Base-by-base conservation (phyloP, 2,888 invertebrate genomes). In the Dimorphilus gyrociliatus region DNA sequence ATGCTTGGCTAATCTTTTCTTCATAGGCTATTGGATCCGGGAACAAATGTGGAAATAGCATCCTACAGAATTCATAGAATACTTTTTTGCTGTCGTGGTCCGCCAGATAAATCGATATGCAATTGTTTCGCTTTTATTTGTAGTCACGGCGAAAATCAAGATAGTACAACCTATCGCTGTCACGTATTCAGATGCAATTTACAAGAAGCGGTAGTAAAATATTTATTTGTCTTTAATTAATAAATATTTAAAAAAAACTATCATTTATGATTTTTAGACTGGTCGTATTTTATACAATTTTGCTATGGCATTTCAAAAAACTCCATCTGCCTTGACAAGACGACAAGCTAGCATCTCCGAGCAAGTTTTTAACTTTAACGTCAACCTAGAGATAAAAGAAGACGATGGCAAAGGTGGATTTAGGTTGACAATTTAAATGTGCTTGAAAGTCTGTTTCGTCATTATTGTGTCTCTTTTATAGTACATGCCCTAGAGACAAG, bases 91-190 rank as follows among this genome's bases (percentile, higher is more conserved):
- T 86, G 86, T 5, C 76, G 86, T 28, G 94, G 94, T 5, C 72
- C 74, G 8, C 40, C 46, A 3, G 78, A 77, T 27, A 76, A 80
- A 14, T 69, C 72, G 1, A 88, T 90, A 48, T 76, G 78, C 0
- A 75, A 81, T n/a, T 94, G 94, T 64, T 94, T 94, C 67, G 92
- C 92, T 6, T 92, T 94, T 65, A 92, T 92, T 0, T 90, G 86
- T 76, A 80, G 86, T 27, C 85, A 86, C 56, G 88, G 88, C 1
- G 82, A 84, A 49, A 78, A 78, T 19, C 73, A 75, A 45, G 81
- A 82, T 63, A 76, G 78, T 1, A 78, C 82, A 27, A 76, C 90
- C 38, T 90, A 88, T 63, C 82, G 90, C 63, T 94, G 94, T 67
- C 92, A 94, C 67, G 85, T 88, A 27, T 97, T 94, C 67, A 74